phyloP scores from a whole-genome alignment of 2,113 vertebrate species.

The Lipophrys pholis region DNA sequence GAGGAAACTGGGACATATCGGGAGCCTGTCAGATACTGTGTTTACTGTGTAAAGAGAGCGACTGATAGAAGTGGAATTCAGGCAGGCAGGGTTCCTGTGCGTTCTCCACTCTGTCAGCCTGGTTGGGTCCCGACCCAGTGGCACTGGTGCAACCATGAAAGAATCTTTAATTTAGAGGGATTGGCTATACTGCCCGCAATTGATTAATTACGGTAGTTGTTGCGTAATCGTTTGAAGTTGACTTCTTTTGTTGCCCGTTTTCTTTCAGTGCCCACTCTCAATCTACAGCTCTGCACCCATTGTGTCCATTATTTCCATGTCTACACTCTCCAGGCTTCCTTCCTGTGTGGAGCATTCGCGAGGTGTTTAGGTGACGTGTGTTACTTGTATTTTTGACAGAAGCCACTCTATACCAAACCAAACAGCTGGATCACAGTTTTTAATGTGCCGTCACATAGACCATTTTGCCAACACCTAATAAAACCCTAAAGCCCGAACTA shows the following conservation, averaged over 20 bases:
- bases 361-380: background rate
- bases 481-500: background rate
- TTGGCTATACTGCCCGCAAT: slow-evolving; percentile 4
- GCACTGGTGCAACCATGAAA: slow-evolving; percentile 36
- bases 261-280: background rate
- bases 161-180: slow-evolving; percentile 40
- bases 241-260: slow-evolving; percentile 9
- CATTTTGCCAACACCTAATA: too few relatives aligned
- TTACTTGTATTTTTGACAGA: slow-evolving; percentile 7
- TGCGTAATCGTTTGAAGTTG: background rate
- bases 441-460: background rate
- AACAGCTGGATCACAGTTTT: background rate
- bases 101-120: slow-evolving; percentile 23
- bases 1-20: slow-evolving; percentile 6
- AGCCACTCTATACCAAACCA: background rate
- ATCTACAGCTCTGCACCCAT: slow-evolving; percentile 1
- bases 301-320: slow-evolving; percentile 33
- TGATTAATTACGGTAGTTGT: slow-evolving; percentile 41
- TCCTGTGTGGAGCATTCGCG: slow-evolving; percentile 11
- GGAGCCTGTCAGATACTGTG: slow-evolving; percentile 11
- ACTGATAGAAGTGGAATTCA: slow-evolving; percentile 36
- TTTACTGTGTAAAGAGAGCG: slow-evolving; percentile 20
- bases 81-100: slow-evolving; percentile 22
- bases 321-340: slow-evolving; percentile 31
- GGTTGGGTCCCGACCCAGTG: slow-evolving; percentile 12